Evolutionary conservation across 2,113 vertebrate genomes (phyloP).

Genomic region (Petrocephalus microphthalmus): DNA sequence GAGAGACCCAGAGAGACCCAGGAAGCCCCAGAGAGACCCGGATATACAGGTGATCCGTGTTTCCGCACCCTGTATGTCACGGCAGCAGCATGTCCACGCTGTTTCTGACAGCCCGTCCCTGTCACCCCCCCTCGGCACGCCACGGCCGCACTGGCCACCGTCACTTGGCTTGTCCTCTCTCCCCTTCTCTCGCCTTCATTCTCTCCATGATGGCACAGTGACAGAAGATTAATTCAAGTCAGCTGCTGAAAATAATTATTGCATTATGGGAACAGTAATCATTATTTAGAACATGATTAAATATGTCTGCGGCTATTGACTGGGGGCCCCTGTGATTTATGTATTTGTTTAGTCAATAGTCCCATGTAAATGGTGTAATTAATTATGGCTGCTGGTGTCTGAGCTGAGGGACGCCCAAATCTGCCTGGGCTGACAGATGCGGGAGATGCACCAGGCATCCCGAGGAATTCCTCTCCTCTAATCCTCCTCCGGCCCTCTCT

Average conservation of each 20-base stretch:
- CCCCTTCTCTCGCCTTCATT: neutral
- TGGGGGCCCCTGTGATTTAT: conserved; percentile 86
- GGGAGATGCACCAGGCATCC: conserved; percentile 51
- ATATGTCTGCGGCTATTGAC: conserved; percentile 96
- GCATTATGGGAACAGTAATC: conserved; percentile 94
- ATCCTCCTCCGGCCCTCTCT: neutral
- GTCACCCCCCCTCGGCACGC: conserved; percentile 3
- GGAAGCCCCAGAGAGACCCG: no score
- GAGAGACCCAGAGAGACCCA: neutral
- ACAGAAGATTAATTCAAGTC: conserved; percentile 91
- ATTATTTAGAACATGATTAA: conserved; percentile 98
- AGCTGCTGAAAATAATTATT: conserved; percentile 92
- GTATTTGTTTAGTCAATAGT: conserved; percentile 99
- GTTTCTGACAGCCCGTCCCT: conserved; percentile 52
- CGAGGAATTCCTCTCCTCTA: conserved; percentile 77
- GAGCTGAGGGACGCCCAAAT: conserved; percentile 74
- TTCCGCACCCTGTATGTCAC: conserved; percentile 51
- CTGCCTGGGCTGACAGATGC: conserved; percentile 84
- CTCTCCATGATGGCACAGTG: conserved; percentile 56
- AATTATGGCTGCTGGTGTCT: conserved; percentile 95
- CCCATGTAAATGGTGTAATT: conserved; percentile 98
- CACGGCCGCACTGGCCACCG: conserved; percentile 24
- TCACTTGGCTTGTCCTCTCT: conserved; percentile 31
- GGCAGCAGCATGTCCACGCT: conserved; percentile 52
- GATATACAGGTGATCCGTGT: conserved; percentile 41